Base-by-base conservation (phyloP, 1,140 invertebrate species). In the Paraescarpia echinospica region DNA sequence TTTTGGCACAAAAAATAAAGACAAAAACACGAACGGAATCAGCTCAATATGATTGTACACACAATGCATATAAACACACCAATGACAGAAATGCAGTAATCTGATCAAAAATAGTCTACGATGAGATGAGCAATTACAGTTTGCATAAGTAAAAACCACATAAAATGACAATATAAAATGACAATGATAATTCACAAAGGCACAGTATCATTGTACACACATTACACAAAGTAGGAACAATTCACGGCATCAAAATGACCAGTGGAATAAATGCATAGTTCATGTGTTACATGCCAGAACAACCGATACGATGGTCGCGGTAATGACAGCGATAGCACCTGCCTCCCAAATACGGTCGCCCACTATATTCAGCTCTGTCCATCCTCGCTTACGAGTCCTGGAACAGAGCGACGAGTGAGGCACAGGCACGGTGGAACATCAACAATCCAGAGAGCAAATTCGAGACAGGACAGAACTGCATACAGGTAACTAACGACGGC, bases 201-300 rank as follows among this genome's bases (percentile, higher is more conserved):
- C 22, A 77, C 27, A 31, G 59, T 41, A 41, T 41, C 41, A 41
- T 4, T 41, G n/a, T 51, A 51, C 59, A 77, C 22, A 77, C 59
- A 77, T 2, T 31, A 27, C 27, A 77, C 4, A 18, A 77, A 4
- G 59, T 77, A 77, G 59, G 59, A 77, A 77, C 59, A 77, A 77
- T 77, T 77, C 27, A 27, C 9, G 59, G 22, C 59, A 77, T 77
- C 59, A 77, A 51, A 9, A 77, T 31, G 59, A 77, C 59, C 59
- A 77, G 22, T 77, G 59, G 59, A 77, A 77, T 77, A 77, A 77
- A 77, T 77, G 59, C 59, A 77, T 77, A 77, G 59, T 77, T 77
- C 59, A 27, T 77, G 18, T 77, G 59, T 77, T 77, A 27, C 59
- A 77, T 77, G 59, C 59, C 59, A 77, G 59, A 77, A 18, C 59